A percentile compares a stretch with the other conserved stretches of the same genome.
Conservation (phyloP, 2,113 vertebrate species). For the Alaudala cheleensis region DNA sequence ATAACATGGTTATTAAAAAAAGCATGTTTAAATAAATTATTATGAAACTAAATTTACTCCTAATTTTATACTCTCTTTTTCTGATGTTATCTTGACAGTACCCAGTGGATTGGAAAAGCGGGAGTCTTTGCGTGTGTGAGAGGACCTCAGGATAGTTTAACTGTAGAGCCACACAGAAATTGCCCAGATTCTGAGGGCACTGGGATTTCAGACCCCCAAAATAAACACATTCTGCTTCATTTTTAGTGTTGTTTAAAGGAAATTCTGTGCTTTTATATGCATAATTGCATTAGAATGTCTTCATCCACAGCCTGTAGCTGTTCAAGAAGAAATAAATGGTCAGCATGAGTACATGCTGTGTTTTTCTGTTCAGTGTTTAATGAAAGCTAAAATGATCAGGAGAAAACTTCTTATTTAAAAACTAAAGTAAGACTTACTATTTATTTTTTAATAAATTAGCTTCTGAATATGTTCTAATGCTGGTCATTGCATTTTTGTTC, state of each 20-base stretch:
- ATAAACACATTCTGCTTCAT: conserved; percentile 64
- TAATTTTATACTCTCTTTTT: conserved; percentile 86
- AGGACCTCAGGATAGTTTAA: conserved; percentile 87
- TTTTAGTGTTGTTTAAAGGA: conserved; percentile 69
- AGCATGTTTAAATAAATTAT: conserved; percentile 51
- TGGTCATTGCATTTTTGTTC: conserved; percentile 70
- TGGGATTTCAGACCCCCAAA: conserved; percentile 73
- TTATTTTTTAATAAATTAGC: background rate
- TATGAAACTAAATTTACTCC: conserved; percentile 71
- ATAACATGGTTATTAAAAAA: background rate
- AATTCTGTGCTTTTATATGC: conserved; percentile 39
- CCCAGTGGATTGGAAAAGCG: conserved; percentile 83
- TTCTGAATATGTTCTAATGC: conserved; percentile 28
- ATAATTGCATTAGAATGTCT: conserved; percentile 51
- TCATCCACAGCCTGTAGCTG: conserved; percentile 62
- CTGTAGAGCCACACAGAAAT: conserved; percentile 79
- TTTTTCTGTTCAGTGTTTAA: conserved; percentile 51
- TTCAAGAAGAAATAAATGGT: conserved; percentile 68
- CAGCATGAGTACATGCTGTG: conserved; percentile 31
- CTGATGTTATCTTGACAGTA: conserved; percentile 89
- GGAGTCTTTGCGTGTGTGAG: conserved; percentile 83
- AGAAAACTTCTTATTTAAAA: conserved; percentile 53
- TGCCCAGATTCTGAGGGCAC: conserved; percentile 79
- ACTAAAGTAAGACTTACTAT: conserved; percentile 35
- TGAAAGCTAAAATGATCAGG: conserved; percentile 45